A percentile compares a stretch with the other conserved stretches of the same genome.
Evolutionary conservation across 2,797 vertebrate species (phyloP).

Genomic region (Lacerta agilis): DNA sequence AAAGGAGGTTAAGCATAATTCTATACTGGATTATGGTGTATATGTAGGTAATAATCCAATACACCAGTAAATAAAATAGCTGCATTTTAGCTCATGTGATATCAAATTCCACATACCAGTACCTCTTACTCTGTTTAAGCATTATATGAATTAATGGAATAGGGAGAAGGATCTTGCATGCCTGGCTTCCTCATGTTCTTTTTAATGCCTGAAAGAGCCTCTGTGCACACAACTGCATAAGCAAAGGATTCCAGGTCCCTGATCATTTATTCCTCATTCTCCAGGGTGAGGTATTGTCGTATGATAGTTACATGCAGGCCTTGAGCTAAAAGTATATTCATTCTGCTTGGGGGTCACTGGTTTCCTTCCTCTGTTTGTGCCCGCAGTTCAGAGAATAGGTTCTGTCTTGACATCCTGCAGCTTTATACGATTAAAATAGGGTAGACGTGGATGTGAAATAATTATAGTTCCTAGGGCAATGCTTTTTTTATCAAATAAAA

Average conservation of each 20-base stretch:
- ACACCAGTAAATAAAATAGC: background rate
- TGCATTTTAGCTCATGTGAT: background rate
- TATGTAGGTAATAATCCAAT: background rate
- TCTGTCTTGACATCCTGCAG: background rate
- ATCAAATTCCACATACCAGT: background rate
- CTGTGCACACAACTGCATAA: background rate
- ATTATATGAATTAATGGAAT: background rate
- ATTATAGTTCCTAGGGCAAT: background rate
- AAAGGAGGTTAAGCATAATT: background rate
- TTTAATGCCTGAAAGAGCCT: background rate
- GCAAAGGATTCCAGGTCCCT: background rate
- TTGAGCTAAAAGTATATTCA: background rate
- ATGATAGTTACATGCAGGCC: background rate
- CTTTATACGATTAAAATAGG: background rate
- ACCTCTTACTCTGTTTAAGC: background rate
- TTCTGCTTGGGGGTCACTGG: background rate
- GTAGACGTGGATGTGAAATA: background rate
- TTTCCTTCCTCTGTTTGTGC: background rate
- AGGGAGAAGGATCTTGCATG: background rate
- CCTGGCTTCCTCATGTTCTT: background rate
- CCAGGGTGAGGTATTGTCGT: background rate
- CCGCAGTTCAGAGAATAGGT: background rate
- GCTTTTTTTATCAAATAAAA: background rate
- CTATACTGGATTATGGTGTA: background rate
- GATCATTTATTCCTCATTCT: background rate